Evolutionary conservation across 2,797 vertebrate species (phyloP).

Genomic region (Alexandromys oeconomus): DNA sequence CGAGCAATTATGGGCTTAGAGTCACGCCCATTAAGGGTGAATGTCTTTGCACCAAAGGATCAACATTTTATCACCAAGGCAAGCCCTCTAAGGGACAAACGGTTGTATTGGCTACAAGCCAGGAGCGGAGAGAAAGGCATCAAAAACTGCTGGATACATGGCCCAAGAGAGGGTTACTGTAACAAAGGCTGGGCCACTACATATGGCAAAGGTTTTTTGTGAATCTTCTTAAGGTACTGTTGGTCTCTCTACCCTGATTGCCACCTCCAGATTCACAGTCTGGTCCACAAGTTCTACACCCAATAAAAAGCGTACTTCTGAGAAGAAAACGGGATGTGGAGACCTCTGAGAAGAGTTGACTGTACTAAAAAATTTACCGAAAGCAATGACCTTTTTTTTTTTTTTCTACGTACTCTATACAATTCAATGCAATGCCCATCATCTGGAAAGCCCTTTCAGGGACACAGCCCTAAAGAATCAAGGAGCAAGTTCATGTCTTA

Average conservation of each 20-base stretch:
- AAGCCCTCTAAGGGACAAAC: slow-evolving; percentile 52
- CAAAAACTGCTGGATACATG: neutral
- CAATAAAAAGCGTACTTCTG: slow-evolving; percentile 48
- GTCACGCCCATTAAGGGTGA: neutral
- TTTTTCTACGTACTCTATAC: slow-evolving; percentile 22
- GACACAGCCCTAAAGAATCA: slow-evolving; percentile 37
- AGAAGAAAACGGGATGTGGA: neutral
- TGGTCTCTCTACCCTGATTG: slow-evolving; percentile 33
- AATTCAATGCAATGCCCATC: neutral
- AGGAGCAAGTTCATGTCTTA: neutral
- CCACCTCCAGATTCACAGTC: slow-evolving; percentile 40
- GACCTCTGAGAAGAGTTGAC: slow-evolving; percentile 37
- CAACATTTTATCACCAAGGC: slow-evolving; percentile 65
- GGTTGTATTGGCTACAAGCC: slow-evolving; percentile 53
- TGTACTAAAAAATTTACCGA: neutral
- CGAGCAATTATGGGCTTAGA: slow-evolving; percentile 44
- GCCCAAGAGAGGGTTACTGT: slow-evolving; percentile 57
- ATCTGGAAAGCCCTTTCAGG: slow-evolving; percentile 25
- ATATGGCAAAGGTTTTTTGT: slow-evolving; percentile 42
- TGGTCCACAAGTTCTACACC: slow-evolving; percentile 62
- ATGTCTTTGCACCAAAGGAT: slow-evolving; percentile 55
- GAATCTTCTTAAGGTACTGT: slow-evolving; percentile 58
- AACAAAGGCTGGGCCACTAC: slow-evolving; percentile 70
- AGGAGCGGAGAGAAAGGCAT: slow-evolving; percentile 60
- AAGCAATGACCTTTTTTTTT: slow-evolving; percentile 18